phyloP scores from a whole-genome alignment of 1,140 invertebrate genomes.

The Neodiprion fabricii region DNA sequence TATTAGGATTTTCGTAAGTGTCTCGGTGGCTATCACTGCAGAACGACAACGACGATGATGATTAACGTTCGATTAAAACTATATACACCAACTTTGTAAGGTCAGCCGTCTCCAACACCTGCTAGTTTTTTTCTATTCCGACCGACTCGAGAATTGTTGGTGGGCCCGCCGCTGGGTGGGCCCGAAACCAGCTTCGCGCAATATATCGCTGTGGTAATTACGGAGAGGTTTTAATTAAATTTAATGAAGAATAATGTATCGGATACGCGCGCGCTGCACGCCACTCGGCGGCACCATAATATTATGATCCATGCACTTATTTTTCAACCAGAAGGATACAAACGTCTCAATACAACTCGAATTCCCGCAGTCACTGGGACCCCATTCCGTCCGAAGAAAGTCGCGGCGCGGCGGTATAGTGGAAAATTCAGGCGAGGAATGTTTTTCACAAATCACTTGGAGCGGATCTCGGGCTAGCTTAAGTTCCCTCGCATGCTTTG shows the following conservation, averaged over 20 bases:
- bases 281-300: too few species aligned
- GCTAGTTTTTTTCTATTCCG: background rate
- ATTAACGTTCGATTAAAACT: too few species aligned
- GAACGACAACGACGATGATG: too few species aligned
- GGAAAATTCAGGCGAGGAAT: conserved; percentile 26
- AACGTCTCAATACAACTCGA: too few species aligned
- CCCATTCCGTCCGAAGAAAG: too few species aligned
- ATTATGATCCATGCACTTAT: too few species aligned
- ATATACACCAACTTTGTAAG: too few species aligned
- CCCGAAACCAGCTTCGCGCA: background rate
- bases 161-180: background rate
- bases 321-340: too few species aligned
- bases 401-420: too few species aligned
- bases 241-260: too few species aligned
- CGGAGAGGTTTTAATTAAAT: conserved; percentile 1
- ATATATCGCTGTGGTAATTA: background rate
- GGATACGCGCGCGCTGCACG: too few species aligned
- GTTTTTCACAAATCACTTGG: conserved; percentile 34
- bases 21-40: background rate
- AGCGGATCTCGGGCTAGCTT: conserved; percentile 15
- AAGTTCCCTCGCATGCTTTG: conserved; percentile 18
- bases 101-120: background rate
- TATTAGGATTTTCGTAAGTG: background rate
- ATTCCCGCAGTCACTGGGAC: too few species aligned
- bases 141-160: background rate